These are phyloP conservation scores for Actinostola sp. DNA, from an alignment of 92 coral and sea anemone species.

Conservation along the genomic window DNA sequence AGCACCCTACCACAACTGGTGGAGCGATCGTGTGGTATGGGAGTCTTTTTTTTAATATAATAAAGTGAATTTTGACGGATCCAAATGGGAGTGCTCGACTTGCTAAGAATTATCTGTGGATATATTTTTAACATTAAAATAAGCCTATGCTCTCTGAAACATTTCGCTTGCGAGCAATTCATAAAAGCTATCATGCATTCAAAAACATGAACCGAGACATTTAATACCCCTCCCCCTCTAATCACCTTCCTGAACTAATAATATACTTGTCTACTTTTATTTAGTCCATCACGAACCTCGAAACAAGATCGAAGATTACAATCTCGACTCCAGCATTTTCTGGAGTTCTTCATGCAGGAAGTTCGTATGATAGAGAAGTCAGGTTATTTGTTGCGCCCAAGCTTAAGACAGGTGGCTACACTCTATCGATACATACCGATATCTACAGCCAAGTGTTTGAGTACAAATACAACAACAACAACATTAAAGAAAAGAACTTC, in stretches of 20 bases:
- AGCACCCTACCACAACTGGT: conserved; percentile 65
- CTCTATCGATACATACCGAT: conserved; percentile 64
- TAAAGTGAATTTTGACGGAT: too few relatives aligned
- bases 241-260: not conserved
- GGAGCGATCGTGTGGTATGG: conserved; percentile 75
- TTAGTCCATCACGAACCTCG: conserved; percentile 38
- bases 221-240: too few relatives aligned
- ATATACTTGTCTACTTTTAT: not conserved
- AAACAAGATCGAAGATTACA: conserved; percentile 3
- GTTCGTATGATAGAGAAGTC: conserved; percentile 45
- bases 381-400: conserved; percentile 40
- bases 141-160: too few relatives aligned
- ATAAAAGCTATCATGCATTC: too few relatives aligned
- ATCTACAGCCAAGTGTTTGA: conserved; percentile 62
- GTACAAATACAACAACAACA: conserved; percentile 50
- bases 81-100: too few relatives aligned
- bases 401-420: conserved; percentile 59
- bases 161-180: too few relatives aligned
- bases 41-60: not conserved
- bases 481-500: conserved; percentile 38
- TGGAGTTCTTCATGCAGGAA: conserved; percentile 57
- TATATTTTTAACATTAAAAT: too few relatives aligned
- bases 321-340: conserved; percentile 54
- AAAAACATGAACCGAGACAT: too few relatives aligned
- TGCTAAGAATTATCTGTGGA: too few relatives aligned